Conservation (phyloP, 2,888 invertebrate genomes). For the Nipponacmea schrenckii region DNA sequence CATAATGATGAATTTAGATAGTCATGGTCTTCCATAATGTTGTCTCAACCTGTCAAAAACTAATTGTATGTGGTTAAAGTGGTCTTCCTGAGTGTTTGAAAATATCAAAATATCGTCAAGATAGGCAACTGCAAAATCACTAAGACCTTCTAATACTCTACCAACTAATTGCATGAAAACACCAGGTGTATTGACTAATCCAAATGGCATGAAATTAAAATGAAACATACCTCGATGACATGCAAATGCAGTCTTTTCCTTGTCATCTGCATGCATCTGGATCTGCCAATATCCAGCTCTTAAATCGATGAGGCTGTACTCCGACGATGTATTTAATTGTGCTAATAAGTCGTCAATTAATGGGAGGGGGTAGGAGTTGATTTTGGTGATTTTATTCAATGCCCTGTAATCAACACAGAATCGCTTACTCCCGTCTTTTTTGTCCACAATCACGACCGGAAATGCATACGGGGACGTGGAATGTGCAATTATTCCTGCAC, state of each 20-base stretch:
- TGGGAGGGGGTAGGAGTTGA: conserved; percentile 25
- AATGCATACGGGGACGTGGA: not conserved
- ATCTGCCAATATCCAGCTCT: conserved; percentile 32
- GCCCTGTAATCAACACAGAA: conserved; percentile 10
- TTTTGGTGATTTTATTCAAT: conserved; percentile 23
- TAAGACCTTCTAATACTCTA: conserved; percentile 24
- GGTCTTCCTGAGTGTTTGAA: conserved; percentile 26
- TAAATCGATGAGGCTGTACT: conserved; percentile 26
- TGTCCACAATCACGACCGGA: not conserved
- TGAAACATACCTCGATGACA: conserved; percentile 28
- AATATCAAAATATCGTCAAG: conserved; percentile 34
- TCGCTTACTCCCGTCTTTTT: not conserved
- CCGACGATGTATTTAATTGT: conserved; percentile 6
- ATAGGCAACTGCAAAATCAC: conserved; percentile 25
- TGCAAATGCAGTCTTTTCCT: conserved; percentile 29
- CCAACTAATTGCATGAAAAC: conserved; percentile 26
- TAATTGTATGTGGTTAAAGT: conserved; percentile 20
- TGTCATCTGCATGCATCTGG: conserved; percentile 25
- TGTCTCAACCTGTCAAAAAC: conserved; percentile 26
- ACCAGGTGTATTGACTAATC: conserved; percentile 24
- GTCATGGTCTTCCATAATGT: too few relatives aligned
- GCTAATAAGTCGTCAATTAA: conserved; percentile 29
- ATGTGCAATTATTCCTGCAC: not conserved
- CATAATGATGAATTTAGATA: too few relatives aligned
- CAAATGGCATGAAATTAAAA: conserved; percentile 26